Conservation (phyloP, 2,113 vertebrate species). For the Antechinus stuartii region DNA sequence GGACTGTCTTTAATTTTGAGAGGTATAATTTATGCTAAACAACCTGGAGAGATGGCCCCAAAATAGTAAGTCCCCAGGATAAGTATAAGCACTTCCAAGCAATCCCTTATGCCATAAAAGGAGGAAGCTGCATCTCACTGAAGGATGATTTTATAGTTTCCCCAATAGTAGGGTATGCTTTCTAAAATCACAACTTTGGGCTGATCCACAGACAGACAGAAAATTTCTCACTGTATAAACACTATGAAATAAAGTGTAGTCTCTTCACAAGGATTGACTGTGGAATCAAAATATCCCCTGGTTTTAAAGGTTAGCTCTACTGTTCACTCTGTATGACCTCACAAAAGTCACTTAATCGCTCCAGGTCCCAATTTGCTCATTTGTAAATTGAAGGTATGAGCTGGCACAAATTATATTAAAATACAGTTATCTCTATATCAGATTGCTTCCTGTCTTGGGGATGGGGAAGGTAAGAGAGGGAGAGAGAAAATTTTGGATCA, state of each 20-base stretch:
- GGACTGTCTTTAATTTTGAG: background rate
- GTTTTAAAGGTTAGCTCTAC: background rate
- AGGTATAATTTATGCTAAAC: background rate
- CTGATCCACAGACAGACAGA: background rate
- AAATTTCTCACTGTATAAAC: conserved; percentile 10
- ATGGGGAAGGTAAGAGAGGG: too few relatives aligned
- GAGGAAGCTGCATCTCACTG: background rate
- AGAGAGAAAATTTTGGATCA: too few relatives aligned
- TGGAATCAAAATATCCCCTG: background rate
- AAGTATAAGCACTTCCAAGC: background rate
- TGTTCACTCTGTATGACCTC: background rate
- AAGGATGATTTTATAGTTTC: background rate
- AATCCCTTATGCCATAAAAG: background rate
- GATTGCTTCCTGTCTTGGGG: too few relatives aligned
- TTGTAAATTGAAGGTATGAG: background rate
- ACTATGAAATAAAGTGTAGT: background rate
- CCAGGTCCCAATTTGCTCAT: background rate
- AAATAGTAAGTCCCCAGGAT: background rate
- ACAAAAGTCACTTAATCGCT: background rate
- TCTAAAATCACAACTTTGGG: background rate
- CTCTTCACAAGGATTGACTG: background rate
- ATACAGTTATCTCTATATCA: background rate
- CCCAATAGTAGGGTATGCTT: background rate
- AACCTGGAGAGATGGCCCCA: background rate
- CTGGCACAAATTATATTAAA: background rate